phyloP scores from a whole-genome alignment of 1,140 invertebrate genomes.

The Caerostris darwini region DNA sequence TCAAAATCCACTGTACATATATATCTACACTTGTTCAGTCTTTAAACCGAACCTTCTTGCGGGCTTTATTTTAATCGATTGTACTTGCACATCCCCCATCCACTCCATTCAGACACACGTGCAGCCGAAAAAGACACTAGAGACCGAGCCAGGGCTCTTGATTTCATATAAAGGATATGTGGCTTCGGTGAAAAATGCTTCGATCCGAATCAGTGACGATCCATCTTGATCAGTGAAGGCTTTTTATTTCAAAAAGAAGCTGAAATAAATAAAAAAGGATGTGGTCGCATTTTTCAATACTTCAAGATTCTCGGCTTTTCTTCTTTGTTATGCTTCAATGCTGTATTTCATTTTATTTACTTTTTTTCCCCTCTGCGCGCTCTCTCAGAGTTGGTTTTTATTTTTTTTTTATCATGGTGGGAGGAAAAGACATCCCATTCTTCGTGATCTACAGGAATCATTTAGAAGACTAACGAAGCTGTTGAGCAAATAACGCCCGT shows the following conservation, averaged over 20 bases:
- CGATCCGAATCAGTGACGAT: slow-evolving; percentile 65
- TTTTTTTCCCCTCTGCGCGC: slow-evolving; percentile 1
- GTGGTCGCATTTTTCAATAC: slow-evolving; percentile 72
- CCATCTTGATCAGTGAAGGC: slow-evolving; percentile 70
- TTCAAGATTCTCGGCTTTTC: slow-evolving; percentile 65
- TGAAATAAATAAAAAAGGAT: slow-evolving; percentile 68
- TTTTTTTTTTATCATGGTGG: background rate
- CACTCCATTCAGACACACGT: background rate
- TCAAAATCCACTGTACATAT: background rate
- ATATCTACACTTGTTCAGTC: no score
- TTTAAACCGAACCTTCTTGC: background rate
- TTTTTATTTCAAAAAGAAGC: slow-evolving; percentile 63
- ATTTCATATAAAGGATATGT: slow-evolving; percentile 64
- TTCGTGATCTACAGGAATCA: slow-evolving; percentile 55
- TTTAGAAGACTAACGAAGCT: slow-evolving; percentile 62
- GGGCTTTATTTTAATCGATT: slow-evolving; percentile 29
- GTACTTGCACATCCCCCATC: background rate
- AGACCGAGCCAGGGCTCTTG: slow-evolving; percentile 23
- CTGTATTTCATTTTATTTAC: slow-evolving; percentile 39
- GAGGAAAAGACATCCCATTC: slow-evolving; percentile 47
- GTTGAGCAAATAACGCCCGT: slow-evolving; percentile 47
- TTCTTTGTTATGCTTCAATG: slow-evolving; percentile 51
- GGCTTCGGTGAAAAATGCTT: slow-evolving; percentile 63
- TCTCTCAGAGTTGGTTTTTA: background rate
- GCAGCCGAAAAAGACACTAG: slow-evolving; percentile 8